Evolutionary conservation across 2,888 invertebrate genomes (phyloP).

Genomic region (Oligia fasciuncula): DNA sequence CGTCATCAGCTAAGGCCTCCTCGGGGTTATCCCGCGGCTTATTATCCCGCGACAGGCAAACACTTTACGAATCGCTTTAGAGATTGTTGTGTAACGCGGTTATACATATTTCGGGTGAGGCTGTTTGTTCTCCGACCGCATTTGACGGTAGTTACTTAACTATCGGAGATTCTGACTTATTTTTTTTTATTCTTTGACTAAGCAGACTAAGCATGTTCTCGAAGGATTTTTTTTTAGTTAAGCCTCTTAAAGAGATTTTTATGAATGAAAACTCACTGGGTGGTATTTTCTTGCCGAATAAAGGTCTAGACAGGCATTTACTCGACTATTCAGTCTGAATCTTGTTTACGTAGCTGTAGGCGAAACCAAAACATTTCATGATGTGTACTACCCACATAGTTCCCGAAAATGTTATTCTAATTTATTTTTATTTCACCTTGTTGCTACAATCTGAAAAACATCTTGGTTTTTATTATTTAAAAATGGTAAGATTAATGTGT

Average conservation of each 20-base stretch:
- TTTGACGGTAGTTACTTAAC: conserved; percentile 37
- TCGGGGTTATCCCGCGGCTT: conserved; percentile 42
- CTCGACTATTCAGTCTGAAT: neutral
- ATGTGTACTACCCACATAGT: neutral
- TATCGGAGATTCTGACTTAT: conserved; percentile 18
- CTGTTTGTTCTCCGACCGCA: conserved; percentile 44
- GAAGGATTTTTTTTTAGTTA: neutral
- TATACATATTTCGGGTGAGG: conserved; percentile 23
- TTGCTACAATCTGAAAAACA: too few species aligned
- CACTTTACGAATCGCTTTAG: conserved; percentile 46
- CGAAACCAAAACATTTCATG: neutral
- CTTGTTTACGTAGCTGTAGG: conserved; percentile 5
- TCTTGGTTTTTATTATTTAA: neutral
- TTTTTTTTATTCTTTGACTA: conserved; percentile 19
- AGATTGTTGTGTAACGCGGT: conserved; percentile 51
- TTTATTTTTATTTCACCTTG: neutral
- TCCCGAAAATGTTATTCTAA: neutral
- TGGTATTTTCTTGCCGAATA: conserved; percentile 15
- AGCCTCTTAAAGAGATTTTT: neutral
- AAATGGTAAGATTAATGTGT: neutral
- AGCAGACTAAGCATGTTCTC: neutral
- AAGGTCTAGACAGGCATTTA: conserved; percentile 21
- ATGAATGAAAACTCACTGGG: neutral
- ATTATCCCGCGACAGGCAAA: conserved; percentile 57
- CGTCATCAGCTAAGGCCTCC: conserved; percentile 57